These are phyloP conservation scores for Amphiprion clarkii DNA, from an alignment of 2,797 vertebrate species.

Conservation along the genomic window DNA sequence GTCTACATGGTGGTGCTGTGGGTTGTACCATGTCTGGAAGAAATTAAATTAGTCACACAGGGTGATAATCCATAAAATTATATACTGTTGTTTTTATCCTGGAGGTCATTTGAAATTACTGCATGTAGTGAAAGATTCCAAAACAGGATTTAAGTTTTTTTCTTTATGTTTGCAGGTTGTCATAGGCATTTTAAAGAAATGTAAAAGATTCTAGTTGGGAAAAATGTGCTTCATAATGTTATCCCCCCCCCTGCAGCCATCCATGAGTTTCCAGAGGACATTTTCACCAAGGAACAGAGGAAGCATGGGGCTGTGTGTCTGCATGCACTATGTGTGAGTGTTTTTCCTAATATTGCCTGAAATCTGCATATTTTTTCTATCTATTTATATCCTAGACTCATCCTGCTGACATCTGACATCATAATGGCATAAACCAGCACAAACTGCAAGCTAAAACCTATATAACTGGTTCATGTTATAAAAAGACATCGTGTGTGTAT, in stretches of 20 bases:
- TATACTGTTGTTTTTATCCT: not conserved
- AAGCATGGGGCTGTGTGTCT: slow-evolving; percentile 84
- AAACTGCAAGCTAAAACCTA: not conserved
- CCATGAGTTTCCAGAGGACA: slow-evolving; percentile 87
- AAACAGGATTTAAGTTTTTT: not conserved
- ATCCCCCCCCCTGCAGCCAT: slow-evolving; percentile 72
- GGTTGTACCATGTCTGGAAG: slow-evolving; percentile 3
- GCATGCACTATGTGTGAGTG: slow-evolving; percentile 86
- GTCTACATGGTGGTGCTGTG: slow-evolving; percentile 8
- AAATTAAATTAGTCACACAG: not conserved
- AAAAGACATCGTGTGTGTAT: not conserved
- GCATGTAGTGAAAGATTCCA: not conserved
- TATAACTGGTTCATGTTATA: not conserved
- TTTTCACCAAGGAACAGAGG: slow-evolving; percentile 86
- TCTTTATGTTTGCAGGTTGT: not conserved
- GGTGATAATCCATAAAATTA: not conserved
- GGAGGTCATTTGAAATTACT: not conserved
- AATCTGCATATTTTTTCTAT: slow-evolving; percentile 4
- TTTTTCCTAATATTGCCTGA: not conserved
- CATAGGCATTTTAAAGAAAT: too few relatives aligned
- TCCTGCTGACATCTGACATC: not conserved
- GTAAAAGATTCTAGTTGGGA: not conserved
- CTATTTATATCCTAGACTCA: slow-evolving; percentile 13
- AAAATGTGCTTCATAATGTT: not conserved
- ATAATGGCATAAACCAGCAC: not conserved